Conservation (phyloP, 2,888 invertebrate genomes). For the Tholera decimalis region DNA sequence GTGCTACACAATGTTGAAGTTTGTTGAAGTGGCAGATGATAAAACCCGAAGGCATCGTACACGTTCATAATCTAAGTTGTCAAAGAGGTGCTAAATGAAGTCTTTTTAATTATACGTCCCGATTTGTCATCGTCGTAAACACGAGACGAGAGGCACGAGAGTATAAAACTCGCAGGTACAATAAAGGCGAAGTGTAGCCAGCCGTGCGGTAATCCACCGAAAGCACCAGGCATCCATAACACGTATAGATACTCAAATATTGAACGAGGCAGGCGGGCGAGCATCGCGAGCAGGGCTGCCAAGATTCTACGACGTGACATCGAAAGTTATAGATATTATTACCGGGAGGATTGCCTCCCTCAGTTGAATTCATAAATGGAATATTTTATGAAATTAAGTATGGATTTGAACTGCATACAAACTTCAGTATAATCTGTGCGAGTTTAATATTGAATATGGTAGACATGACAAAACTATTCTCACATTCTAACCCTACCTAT, state of each 20-base stretch:
- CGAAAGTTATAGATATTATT: slow-evolving; percentile 50
- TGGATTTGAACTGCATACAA: slow-evolving; percentile 22
- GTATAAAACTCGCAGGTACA: slow-evolving; percentile 60
- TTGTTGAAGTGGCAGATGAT: neutral
- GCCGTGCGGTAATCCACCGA: slow-evolving; percentile 76
- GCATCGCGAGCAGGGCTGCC: slow-evolving; percentile 71
- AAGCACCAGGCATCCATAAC: slow-evolving; percentile 81
- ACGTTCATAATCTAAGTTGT: slow-evolving; percentile 43
- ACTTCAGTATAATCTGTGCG: slow-evolving; percentile 17
- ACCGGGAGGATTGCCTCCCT: slow-evolving; percentile 23
- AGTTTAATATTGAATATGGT: slow-evolving; percentile 8
- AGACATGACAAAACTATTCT: neutral
- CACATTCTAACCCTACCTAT: neutral
- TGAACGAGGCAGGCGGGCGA: slow-evolving; percentile 79
- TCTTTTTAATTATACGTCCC: slow-evolving; percentile 58
- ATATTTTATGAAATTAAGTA: slow-evolving; percentile 46
- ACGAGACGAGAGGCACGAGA: slow-evolving; percentile 42
- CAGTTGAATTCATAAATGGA: slow-evolving; percentile 19
- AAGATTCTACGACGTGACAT: slow-evolving; percentile 46
- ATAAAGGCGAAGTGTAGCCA: slow-evolving; percentile 67
- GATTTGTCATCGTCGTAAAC: slow-evolving; percentile 62
- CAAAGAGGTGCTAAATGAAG: slow-evolving; percentile 52
- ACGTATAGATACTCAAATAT: slow-evolving; percentile 78
- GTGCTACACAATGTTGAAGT: neutral
- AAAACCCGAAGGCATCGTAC: slow-evolving; percentile 25